A percentile compares a stretch with the other conserved stretches of the same genome.
phyloP scores from a whole-genome alignment of 1,140 invertebrate genomes.

The Euwallacea similis region DNA sequence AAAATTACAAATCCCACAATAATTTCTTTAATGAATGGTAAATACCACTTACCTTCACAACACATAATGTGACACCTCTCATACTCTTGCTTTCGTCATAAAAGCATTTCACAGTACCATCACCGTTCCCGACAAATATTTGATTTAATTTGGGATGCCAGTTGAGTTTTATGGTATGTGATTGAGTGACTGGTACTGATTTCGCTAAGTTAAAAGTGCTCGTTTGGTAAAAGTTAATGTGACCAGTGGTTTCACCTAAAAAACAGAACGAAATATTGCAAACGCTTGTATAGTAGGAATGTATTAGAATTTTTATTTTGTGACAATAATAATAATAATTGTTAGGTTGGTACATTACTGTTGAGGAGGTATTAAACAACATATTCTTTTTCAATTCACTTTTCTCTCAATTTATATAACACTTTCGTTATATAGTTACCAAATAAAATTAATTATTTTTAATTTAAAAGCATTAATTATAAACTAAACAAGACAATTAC shows the following conservation, averaged over 20 bases:
- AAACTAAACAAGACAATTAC: no score
- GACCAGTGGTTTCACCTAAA: slow-evolving; percentile 65
- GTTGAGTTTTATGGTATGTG: slow-evolving; percentile 83
- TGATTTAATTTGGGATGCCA: slow-evolving; percentile 99
- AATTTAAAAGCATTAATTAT: no score
- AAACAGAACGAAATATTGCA: slow-evolving; percentile 19
- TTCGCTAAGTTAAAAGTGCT: slow-evolving; percentile 76
- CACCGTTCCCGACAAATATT: slow-evolving; percentile 89
- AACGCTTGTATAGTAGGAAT: no score
- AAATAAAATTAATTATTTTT: no score
- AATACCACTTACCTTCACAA: slow-evolving; percentile 69
- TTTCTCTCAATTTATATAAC: no score
- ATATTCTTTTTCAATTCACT: no score
- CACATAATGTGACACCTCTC: slow-evolving; percentile 89
- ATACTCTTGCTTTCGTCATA: slow-evolving; percentile 87
- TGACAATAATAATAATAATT: no score
- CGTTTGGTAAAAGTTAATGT: slow-evolving; percentile 80
- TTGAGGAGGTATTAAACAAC: no score
- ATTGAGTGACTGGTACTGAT: slow-evolving; percentile 74
- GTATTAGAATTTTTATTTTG: no score
- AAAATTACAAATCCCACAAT: background rate
- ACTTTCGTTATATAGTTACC: no score
- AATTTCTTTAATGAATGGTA: background rate
- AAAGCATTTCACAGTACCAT: slow-evolving; percentile 87
- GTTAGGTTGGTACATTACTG: no score